These are phyloP conservation scores for Trematomus bernacchii DNA, from an alignment of 2,797 vertebrate genomes.

Conservation along the genomic window DNA sequence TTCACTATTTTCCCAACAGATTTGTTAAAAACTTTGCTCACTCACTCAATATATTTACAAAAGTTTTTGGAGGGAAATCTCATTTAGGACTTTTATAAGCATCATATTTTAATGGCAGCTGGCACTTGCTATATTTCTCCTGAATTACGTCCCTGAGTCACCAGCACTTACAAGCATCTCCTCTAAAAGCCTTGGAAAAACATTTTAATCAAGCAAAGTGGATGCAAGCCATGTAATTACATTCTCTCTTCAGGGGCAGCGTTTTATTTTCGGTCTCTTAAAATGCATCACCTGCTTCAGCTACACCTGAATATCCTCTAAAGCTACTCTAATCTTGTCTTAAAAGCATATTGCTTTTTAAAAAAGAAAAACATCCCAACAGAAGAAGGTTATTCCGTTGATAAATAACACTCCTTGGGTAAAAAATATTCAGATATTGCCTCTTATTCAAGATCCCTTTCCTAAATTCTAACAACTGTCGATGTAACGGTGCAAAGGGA, in stretches of 20 bases:
- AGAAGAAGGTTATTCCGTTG: neutral
- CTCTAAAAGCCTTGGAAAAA: slow-evolving; percentile 6
- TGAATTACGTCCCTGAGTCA: slow-evolving; percentile 20
- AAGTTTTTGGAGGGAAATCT: neutral
- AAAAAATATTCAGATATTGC: no score
- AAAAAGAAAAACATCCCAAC: neutral
- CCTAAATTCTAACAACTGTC: no score
- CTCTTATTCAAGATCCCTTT: neutral
- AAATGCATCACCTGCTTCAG: slow-evolving; percentile 23
- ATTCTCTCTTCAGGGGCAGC: neutral
- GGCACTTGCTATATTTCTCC: slow-evolving; percentile 9
- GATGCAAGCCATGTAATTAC: slow-evolving; percentile 6
- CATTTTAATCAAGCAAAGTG: slow-evolving; percentile 13
- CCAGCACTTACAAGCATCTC: slow-evolving; percentile 5
- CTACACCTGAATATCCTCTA: neutral
- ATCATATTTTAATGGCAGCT: neutral
- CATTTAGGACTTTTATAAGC: neutral
- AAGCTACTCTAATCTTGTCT: slow-evolving; percentile 12
- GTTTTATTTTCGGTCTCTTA: neutral
- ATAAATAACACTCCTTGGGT: neutral
- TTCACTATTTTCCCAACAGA: no score
- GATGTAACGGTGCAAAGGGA: neutral
- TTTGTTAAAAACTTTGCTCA: neutral
- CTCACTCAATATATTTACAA: neutral
- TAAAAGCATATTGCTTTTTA: no score